Percentiles rank a stretch among this genome's conserved stretches.
These are phyloP conservation scores for Brachyopa scutellaris DNA, from an alignment of 2,888 invertebrate species.

Conservation along the genomic window DNA sequence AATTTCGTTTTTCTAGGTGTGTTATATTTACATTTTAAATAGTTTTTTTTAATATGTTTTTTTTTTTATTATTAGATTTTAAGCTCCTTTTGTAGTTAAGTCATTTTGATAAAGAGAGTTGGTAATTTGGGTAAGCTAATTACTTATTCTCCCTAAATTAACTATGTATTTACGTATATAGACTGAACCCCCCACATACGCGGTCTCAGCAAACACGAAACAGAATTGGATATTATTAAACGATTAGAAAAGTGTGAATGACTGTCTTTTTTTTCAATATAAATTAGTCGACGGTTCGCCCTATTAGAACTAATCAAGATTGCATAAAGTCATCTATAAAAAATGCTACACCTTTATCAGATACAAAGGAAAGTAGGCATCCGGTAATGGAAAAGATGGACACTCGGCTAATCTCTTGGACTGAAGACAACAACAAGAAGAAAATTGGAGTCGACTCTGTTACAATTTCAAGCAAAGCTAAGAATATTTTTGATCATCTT, in stretches of 20 bases:
- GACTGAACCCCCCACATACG: too few species aligned
- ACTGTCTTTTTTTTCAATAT: neutral
- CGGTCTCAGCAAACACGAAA: too few species aligned
- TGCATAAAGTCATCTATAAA: neutral
- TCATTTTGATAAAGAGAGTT: neutral
- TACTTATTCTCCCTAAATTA: too few species aligned
- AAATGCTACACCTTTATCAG: slow-evolving; percentile 3
- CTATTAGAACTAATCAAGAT: slow-evolving; percentile 9
- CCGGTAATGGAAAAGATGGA: neutral
- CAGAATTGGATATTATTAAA: too few species aligned
- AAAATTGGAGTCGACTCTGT: neutral
- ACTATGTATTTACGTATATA: too few species aligned
- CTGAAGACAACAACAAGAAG: neutral
- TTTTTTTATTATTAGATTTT: neutral
- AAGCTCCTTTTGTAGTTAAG: slow-evolving; percentile 6
- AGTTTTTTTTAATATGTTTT: slow-evolving; percentile 11
- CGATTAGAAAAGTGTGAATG: neutral
- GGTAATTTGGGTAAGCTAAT: too few species aligned
- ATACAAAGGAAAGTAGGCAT: neutral
- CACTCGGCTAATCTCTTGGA: slow-evolving; percentile 11
- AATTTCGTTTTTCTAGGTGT: too few species aligned
- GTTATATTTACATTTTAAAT: slow-evolving; percentile 47
- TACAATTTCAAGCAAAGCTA: neutral
- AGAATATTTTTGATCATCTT: neutral
- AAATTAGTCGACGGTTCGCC: slow-evolving; percentile 1